Percentiles rank a stretch among this genome's conserved stretches.
Conservation (phyloP, 2,113 vertebrate genomes). For the Laticauda colubrina region DNA sequence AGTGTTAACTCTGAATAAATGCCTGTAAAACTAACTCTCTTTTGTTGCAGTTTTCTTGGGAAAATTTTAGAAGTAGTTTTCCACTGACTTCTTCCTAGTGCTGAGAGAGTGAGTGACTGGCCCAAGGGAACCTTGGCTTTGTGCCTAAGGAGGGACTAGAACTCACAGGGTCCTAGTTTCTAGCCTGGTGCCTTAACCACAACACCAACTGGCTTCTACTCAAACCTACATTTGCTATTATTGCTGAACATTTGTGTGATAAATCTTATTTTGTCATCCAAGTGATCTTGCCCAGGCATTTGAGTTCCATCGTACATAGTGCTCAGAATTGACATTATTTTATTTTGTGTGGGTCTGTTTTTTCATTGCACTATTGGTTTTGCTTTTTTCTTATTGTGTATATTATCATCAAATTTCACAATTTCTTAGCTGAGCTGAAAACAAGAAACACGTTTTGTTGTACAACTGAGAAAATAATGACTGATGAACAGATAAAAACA, state of each 20-base stretch:
- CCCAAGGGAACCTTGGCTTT: neutral
- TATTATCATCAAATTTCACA: neutral
- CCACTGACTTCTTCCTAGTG: neutral
- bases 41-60: neutral
- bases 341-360: neutral
- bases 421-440: neutral
- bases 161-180: neutral
- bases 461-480: neutral
- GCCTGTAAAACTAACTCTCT: neutral
- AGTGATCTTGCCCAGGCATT: neutral
- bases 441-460: neutral
- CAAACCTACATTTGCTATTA: neutral
- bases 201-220: neutral
- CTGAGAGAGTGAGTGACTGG: neutral
- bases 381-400: neutral
- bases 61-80: neutral
- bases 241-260: neutral
- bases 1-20: neutral
- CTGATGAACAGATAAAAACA: neutral
- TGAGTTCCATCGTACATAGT: neutral
- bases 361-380: neutral
- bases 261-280: neutral
- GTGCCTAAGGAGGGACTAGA: neutral
- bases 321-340: neutral
- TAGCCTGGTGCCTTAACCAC: neutral